Evolutionary conservation across 2,888 invertebrate species (phyloP).

Genomic region (Rhodophaea formosa): DNA sequence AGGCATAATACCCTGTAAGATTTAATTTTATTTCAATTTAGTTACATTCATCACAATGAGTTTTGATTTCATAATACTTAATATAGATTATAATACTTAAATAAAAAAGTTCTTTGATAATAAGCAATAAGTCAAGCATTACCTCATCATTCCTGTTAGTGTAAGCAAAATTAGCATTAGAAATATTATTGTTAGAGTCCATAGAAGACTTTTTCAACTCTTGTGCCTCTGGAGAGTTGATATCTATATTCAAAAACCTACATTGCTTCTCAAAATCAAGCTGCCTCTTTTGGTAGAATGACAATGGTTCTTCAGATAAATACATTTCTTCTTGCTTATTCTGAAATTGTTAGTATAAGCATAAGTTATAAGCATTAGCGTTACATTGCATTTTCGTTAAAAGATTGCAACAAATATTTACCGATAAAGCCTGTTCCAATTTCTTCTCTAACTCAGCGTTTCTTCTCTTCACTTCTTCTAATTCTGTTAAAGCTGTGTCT

Average conservation of each 20-base stretch:
- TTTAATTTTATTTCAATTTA: not conserved
- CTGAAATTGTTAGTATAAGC: slow-evolving; percentile 54
- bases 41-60: too few species aligned
- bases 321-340: slow-evolving; percentile 53
- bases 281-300: slow-evolving; percentile 72
- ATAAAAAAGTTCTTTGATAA: not conserved
- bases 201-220: slow-evolving; percentile 50
- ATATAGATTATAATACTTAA: not conserved
- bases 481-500: slow-evolving; percentile 86
- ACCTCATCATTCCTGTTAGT: slow-evolving; percentile 44
- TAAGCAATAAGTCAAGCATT: slow-evolving; percentile 36
- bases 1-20: slow-evolving; percentile 72
- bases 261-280: slow-evolving; percentile 74
- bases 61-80: too few species aligned
- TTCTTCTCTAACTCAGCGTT: slow-evolving; percentile 89
- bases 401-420: slow-evolving; percentile 35
- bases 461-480: slow-evolving; percentile 90
- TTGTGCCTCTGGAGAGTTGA: slow-evolving; percentile 64
- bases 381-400: not conserved
- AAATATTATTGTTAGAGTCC: slow-evolving; percentile 55
- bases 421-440: slow-evolving; percentile 84
- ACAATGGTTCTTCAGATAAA: slow-evolving; percentile 65
- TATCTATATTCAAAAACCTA: slow-evolving; percentile 68
- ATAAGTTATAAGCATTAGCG: slow-evolving; percentile 18
- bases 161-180: slow-evolving; percentile 41